Percentiles rank a stretch among this genome's conserved stretches.
Conservation (phyloP, 1,140 invertebrate genomes). For the Colletes gigas region DNA sequence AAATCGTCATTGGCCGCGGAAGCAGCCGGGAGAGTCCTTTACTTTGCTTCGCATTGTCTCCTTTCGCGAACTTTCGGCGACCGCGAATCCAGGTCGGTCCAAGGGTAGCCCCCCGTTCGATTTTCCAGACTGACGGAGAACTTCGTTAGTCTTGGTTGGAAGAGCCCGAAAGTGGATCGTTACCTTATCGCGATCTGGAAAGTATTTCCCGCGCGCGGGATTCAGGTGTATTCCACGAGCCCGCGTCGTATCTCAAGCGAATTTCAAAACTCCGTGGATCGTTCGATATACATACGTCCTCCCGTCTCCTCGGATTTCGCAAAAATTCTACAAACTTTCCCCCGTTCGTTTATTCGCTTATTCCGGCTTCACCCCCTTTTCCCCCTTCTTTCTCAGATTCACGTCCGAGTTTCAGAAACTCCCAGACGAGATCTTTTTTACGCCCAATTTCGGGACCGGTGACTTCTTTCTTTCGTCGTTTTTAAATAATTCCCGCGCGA, state of each 20-base stretch:
- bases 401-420: not conserved
- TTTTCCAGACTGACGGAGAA: constrained; percentile 58
- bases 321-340: not conserved
- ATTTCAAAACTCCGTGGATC: not conserved
- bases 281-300: not conserved
- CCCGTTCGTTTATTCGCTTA: not conserved
- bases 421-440: not conserved
- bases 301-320: not conserved
- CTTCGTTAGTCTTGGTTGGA: constrained; percentile 58
- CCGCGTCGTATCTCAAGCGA: too few species aligned
- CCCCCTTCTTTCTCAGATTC: not conserved
- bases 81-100: constrained; percentile 54
- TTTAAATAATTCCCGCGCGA: constrained; percentile 11
- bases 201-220: constrained; percentile 35
- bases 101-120: constrained; percentile 42
- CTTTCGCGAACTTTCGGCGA: constrained; percentile 50
- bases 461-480: not conserved
- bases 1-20: constrained; percentile 46
- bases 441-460: not conserved
- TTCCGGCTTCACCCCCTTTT: not conserved
- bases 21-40: not conserved
- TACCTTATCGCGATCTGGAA: constrained; percentile 52
- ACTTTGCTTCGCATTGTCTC: constrained; percentile 27
- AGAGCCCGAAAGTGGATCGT: constrained; percentile 50
- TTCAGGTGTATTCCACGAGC: not conserved